Evolutionary conservation across 2,888 invertebrate genomes (phyloP).

Genomic region (Nomada ferruginata): DNA sequence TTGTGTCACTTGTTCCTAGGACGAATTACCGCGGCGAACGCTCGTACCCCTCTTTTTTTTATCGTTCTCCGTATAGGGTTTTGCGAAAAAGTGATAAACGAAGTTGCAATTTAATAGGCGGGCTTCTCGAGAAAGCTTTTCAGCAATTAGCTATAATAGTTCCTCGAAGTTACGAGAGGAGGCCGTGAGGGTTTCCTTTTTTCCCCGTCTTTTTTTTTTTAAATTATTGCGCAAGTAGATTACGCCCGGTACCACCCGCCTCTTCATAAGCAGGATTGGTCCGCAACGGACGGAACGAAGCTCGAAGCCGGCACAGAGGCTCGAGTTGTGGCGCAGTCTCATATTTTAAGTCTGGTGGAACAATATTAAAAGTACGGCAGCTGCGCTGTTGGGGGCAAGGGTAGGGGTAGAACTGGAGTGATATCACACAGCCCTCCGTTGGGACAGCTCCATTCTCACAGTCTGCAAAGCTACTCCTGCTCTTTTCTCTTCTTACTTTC

Average conservation of each 20-base stretch:
- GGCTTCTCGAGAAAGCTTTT: conserved; percentile 56
- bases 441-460: conserved; percentile 74
- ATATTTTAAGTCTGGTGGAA: conserved; percentile 78
- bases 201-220: conserved; percentile 43
- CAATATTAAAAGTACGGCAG: conserved; percentile 80
- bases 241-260: conserved; percentile 48
- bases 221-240: conserved; percentile 71
- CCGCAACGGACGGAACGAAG: conserved; percentile 57
- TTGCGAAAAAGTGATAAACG: conserved; percentile 43
- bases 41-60: not conserved
- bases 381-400: conserved; percentile 67
- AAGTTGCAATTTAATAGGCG: conserved; percentile 59
- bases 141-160: conserved; percentile 69
- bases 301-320: conserved; percentile 64
- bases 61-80: not conserved
- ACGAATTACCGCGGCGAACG: not conserved
- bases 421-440: conserved; percentile 69
- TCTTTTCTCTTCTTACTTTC: conserved; percentile 47
- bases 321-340: conserved; percentile 75
- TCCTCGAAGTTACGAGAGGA: conserved; percentile 53
- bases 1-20: not conserved
- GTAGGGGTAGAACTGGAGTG: conserved; percentile 61
- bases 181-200: not conserved
- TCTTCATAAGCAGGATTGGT: conserved; percentile 68
- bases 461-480: conserved; percentile 62